phyloP scores from a whole-genome alignment of 2,888 invertebrate genomes.

The Rhingia rostrata region DNA sequence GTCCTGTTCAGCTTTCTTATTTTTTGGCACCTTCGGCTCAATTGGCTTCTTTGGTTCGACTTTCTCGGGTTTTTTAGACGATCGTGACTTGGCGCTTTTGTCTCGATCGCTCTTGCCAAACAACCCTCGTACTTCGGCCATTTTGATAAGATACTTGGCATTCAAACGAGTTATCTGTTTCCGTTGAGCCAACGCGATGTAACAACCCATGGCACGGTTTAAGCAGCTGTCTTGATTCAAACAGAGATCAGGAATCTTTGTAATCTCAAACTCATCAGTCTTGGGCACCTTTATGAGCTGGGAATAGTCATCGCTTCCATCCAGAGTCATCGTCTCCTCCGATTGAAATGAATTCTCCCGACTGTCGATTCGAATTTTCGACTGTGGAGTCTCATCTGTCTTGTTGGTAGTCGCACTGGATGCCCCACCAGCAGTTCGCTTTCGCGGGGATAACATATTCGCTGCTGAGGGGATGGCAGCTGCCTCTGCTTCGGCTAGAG shows the following conservation, averaged over 20 bases:
- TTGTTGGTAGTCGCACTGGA: constrained; percentile 69
- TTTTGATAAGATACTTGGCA: constrained; percentile 92
- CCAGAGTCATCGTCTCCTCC: constrained; percentile 31
- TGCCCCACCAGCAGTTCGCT: constrained; percentile 72
- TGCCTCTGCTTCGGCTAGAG: constrained; percentile 80
- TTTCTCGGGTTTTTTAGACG: constrained; percentile 80
- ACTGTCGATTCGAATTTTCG: constrained; percentile 15
- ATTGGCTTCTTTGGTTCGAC: constrained; percentile 77
- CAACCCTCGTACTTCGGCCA: constrained; percentile 91
- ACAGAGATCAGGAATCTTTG: constrained; percentile 85
- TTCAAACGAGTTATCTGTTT: constrained; percentile 89
- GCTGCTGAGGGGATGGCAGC: constrained; percentile 79
- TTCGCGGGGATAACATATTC: constrained; percentile 77
- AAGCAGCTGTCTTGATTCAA: constrained; percentile 84
- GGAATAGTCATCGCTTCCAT: constrained; percentile 73
- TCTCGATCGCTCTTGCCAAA: constrained; percentile 85
- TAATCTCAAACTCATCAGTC: constrained; percentile 86
- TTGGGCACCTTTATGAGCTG: constrained; percentile 76
- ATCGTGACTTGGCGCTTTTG: constrained; percentile 81
- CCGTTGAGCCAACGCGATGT: constrained; percentile 85
- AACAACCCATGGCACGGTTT: constrained; percentile 84
- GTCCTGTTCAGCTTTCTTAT: constrained; percentile 70
- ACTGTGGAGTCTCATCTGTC: constrained; percentile 30
- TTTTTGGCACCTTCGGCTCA: constrained; percentile 33
- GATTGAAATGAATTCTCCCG: constrained; percentile 44